Evolutionary conservation across 2,888 invertebrate species (phyloP), one percentile per base, ranked within the genome.

Genomic region (Sarcophaga variegata): DNA sequence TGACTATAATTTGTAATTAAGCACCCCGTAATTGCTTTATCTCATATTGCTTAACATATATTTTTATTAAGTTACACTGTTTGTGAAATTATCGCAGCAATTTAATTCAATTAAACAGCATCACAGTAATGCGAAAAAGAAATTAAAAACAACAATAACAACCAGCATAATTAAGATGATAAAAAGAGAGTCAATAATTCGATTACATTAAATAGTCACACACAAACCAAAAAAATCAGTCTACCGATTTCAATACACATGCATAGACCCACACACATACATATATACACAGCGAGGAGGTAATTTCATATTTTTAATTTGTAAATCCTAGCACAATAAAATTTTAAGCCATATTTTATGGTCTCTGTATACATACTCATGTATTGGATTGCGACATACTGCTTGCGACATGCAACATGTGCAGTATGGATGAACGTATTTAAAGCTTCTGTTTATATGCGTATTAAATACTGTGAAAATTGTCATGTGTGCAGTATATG

Each of bases 161-260:
- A 37, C 14, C 79, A 45, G 54, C 25, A 83, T 74, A 69, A 83
- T 79, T 79, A 83, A 74, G 20, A 17, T 45, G 63, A 79, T 75
- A 64, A 83, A 74, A 54, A 67, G 49, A 25, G 45, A 75, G 60
- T 74, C 74, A 66, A 81, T 81, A 75, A 62, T 75, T 64, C 47
- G 37, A 74, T 71, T 71, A 37, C 70, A 87, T 78, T 81, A 27
- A 81, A 71, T 12, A 82, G 63, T 59, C 70, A 59, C 45, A 22
- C 25, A 27, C 27, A 27, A 54, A 37, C 67, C 45, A 74, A 22
- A 80, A 20, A 80, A 54, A 54, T 54, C 14, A 54, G 12, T 54
- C 5, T 54, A 17, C 54, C 17, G 12, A 54, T 54, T 54, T 54
- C 17, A 45, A 69, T 66, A 47, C 60, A 45, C 17, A 45, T n/a